phyloP scores from a whole-genome alignment of 2,113 vertebrate genomes.

The Neotragus pygmaeus region DNA sequence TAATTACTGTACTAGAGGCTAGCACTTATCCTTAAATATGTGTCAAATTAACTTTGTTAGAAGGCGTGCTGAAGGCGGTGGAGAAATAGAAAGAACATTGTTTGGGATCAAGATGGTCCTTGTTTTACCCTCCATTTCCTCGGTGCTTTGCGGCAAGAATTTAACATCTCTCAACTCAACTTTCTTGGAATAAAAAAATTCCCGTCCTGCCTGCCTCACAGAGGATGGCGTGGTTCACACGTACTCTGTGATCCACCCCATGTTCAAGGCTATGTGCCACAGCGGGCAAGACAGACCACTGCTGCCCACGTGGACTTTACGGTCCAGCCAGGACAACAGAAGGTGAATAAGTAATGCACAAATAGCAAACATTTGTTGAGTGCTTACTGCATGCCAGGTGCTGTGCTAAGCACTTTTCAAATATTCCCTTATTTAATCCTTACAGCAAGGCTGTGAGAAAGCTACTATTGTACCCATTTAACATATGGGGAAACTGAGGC shows the following conservation, averaged over 20 bases:
- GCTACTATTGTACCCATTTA: neutral
- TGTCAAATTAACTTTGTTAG: neutral
- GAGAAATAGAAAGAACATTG: rapidly evolving
- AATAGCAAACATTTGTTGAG: neutral
- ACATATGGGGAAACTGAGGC: neutral
- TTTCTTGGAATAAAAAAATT: neutral
- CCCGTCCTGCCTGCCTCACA: neutral
- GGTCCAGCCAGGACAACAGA: neutral
- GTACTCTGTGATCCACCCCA: rapidly evolving
- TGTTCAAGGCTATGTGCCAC: neutral
- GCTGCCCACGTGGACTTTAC: rapidly evolving
- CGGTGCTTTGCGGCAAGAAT: rapidly evolving
- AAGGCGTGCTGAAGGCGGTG: neutral
- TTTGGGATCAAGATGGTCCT: too few relatives aligned
- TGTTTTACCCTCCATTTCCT: neutral
- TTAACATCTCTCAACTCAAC: neutral
- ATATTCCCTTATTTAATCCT: neutral
- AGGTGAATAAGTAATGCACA: neutral
- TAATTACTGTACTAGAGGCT: neutral
- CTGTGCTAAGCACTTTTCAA: neutral
- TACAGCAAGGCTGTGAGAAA: rapidly evolving
- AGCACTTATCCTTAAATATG: neutral
- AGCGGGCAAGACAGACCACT: rapidly evolving
- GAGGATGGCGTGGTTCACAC: neutral
- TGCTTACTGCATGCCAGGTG: rapidly evolving